These are phyloP conservation scores for Nothoprocta perdicaria DNA, from an alignment of 2,113 vertebrate genomes.

Conservation along the genomic window DNA sequence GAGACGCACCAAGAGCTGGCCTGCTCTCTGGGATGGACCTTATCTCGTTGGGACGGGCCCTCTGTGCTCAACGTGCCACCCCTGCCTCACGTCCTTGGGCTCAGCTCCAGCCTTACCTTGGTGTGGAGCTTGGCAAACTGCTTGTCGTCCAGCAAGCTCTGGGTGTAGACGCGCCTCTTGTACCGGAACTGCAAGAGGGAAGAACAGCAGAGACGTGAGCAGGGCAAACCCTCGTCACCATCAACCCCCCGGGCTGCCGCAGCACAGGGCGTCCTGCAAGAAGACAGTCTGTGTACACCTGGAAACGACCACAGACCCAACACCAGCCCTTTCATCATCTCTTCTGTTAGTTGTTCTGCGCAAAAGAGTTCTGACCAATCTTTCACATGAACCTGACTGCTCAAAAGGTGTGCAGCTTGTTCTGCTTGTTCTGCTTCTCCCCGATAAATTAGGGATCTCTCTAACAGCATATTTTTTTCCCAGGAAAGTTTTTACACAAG, in stretches of 20 bases:
- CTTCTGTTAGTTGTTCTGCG: neutral
- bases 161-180: conserved; percentile 94
- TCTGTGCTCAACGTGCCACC: fast-evolving
- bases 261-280: too few relatives aligned
- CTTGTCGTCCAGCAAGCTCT: conserved; percentile 93
- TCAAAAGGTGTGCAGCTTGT: neutral
- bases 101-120: conserved; percentile 81
- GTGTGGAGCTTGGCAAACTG: conserved; percentile 96
- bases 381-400: neutral
- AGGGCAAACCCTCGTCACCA: neutral
- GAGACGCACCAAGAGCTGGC: neutral
- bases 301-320: neutral
- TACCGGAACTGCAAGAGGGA: conserved; percentile 90
- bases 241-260: neutral
- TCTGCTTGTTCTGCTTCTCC: neutral
- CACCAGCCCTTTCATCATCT: neutral
- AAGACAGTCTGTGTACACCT: neutral
- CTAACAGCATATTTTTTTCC: neutral
- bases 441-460: neutral
- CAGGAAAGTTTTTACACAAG: neutral
- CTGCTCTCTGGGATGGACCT: neutral
- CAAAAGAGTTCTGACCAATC: neutral
- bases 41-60: neutral
- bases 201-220: neutral
- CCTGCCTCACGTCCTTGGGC: too few relatives aligned